Evolutionary conservation across 2,113 vertebrate genomes (phyloP).

Genomic region (Pygoscelis adeliae): DNA sequence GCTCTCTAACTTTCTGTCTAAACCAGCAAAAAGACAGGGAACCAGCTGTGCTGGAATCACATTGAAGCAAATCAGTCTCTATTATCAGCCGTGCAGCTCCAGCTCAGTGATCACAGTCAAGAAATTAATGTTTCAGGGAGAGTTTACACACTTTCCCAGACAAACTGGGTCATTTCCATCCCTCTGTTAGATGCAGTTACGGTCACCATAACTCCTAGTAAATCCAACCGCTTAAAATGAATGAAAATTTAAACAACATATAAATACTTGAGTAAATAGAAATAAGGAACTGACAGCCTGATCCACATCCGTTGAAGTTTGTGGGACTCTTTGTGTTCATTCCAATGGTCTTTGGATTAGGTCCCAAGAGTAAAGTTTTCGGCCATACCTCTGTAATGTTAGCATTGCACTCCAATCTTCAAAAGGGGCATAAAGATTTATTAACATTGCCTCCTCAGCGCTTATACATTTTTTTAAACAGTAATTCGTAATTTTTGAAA

Average conservation of each 20-base stretch:
- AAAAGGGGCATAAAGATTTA: background rate
- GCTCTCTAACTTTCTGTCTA: slow-evolving; percentile 49
- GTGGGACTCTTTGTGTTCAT: background rate
- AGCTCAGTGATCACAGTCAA: slow-evolving; percentile 49
- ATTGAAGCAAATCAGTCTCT: slow-evolving; percentile 37
- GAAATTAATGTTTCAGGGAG: slow-evolving; percentile 37
- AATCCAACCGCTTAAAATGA: background rate
- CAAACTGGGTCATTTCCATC: slow-evolving; percentile 20
- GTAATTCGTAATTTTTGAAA: background rate
- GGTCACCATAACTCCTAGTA: background rate
- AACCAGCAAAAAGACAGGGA: slow-evolving; percentile 9
- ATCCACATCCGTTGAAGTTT: background rate
- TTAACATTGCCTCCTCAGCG: background rate
- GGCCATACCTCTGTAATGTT: background rate
- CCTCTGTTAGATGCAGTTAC: background rate
- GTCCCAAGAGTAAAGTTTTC: background rate
- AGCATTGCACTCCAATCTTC: background rate
- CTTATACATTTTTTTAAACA: background rate
- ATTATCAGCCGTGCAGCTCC: slow-evolving; percentile 45
- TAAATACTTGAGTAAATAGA: background rate
- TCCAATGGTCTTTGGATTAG: background rate
- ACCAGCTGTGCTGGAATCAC: slow-evolving; percentile 62
- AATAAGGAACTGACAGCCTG: background rate
- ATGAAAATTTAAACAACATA: background rate
- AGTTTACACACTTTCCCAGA: slow-evolving; percentile 24